Conservation (phyloP, 92 coral and sea anemone species). For the Metridium senile region DNA sequence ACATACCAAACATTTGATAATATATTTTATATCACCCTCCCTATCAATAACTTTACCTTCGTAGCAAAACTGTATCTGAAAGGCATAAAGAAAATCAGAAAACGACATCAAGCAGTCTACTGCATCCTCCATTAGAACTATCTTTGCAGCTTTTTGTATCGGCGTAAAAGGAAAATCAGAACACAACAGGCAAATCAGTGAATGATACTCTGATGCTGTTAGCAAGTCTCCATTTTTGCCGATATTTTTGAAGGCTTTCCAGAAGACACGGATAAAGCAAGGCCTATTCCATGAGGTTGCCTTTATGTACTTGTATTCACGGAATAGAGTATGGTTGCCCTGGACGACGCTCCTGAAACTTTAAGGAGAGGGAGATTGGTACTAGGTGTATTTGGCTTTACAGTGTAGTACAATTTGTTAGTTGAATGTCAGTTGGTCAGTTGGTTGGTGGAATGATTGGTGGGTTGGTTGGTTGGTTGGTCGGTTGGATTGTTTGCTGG, state of each 20-base stretch:
- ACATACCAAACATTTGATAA: too few relatives aligned
- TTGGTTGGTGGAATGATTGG: too few relatives aligned
- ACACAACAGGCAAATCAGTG: conserved; percentile 82
- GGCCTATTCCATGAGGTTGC: conserved; percentile 85
- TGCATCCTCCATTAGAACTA: conserved; percentile 96
- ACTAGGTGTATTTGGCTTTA: not conserved
- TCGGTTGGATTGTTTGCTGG: too few relatives aligned
- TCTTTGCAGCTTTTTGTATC: conserved; percentile 93
- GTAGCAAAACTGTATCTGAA: conserved; percentile 93
- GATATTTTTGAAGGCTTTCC: conserved; percentile 97
- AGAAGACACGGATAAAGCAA: conserved; percentile 85
- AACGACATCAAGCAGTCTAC: conserved; percentile 97
- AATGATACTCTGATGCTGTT: conserved; percentile 88
- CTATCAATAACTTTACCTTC: conserved; percentile 57
- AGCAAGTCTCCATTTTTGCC: conserved; percentile 96
- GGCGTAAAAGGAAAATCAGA: conserved; percentile 92
- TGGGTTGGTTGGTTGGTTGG: too few relatives aligned
- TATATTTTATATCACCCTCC: too few relatives aligned
- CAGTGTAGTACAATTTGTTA: not conserved
- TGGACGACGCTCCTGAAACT: conserved; percentile 91
- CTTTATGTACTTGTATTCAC: conserved; percentile 79
- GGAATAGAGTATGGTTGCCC: conserved; percentile 93
- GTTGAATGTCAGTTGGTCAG: too few relatives aligned
- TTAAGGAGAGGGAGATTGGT: not conserved
- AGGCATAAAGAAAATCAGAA: conserved; percentile 90